Conservation (phyloP, 35 echinoderm and acorn worm species). For the Diadema setosum region DNA sequence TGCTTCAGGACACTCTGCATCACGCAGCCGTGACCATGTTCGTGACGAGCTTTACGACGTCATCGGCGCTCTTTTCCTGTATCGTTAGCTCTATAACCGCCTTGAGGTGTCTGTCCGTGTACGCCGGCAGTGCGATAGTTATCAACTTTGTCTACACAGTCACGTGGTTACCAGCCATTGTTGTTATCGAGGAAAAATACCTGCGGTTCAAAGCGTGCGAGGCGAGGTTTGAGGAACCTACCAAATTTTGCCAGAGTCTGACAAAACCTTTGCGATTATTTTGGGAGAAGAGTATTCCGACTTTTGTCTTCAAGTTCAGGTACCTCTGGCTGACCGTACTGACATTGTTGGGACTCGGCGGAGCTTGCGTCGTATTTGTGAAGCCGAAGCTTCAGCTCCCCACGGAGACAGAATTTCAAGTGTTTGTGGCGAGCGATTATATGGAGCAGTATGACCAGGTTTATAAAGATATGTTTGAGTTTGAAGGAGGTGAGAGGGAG, state of each 20-base stretch:
- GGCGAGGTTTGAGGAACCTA: background rate
- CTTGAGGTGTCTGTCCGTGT: slow-evolving; percentile 69
- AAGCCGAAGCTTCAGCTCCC: slow-evolving; percentile 52
- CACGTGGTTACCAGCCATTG: slow-evolving; percentile 74
- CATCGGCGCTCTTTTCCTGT: slow-evolving; percentile 65
- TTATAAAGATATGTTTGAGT: slow-evolving; percentile 56
- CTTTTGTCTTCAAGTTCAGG: slow-evolving; percentile 48
- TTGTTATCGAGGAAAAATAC: slow-evolving; percentile 64
- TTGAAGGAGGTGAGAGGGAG: background rate
- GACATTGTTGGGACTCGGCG: slow-evolving; percentile 29
- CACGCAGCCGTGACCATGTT: slow-evolving; percentile 83
- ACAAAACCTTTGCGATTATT: background rate
- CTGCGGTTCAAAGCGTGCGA: background rate
- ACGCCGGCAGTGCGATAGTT: slow-evolving; percentile 67
- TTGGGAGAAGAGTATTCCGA: slow-evolving; percentile 48
- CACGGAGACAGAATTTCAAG: slow-evolving; percentile 62
- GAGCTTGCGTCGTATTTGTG: slow-evolving; percentile 35
- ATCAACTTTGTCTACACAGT: slow-evolving; percentile 78
- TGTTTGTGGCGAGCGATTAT: slow-evolving; percentile 46
- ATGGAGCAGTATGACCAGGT: slow-evolving; percentile 80
- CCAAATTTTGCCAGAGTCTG: background rate
- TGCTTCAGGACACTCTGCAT: slow-evolving; percentile 44
- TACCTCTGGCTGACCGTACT: slow-evolving; percentile 55
- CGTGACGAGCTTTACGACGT: slow-evolving; percentile 87
- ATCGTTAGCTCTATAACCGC: slow-evolving; percentile 74